These are phyloP conservation scores for Drosophila micromelanica DNA, from an alignment of 1,140 invertebrate genomes.

Conservation along the genomic window DNA sequence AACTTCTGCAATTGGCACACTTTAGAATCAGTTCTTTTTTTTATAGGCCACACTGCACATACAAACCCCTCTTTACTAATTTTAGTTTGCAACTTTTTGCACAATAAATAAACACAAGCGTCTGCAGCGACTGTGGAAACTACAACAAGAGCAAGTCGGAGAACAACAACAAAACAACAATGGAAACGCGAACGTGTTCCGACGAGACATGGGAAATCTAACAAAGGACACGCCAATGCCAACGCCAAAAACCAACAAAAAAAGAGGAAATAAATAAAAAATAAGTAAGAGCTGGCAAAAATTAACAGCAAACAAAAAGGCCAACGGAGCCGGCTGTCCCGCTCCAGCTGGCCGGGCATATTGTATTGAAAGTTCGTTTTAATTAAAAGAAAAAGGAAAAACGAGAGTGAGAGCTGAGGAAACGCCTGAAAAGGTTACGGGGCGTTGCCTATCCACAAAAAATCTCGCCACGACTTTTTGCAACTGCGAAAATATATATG, in stretches of 20 bases:
- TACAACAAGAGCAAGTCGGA: slow-evolving; percentile 30
- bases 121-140: slow-evolving; percentile 53
- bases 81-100: slow-evolving; percentile 59
- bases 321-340: slow-evolving; percentile 41
- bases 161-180: slow-evolving; percentile 15
- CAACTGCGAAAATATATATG: slow-evolving; percentile 57
- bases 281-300: slow-evolving; percentile 38
- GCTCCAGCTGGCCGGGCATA: slow-evolving; percentile 56
- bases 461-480: slow-evolving; percentile 41
- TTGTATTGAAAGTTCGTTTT: slow-evolving; percentile 81
- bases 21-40: slow-evolving; percentile 29
- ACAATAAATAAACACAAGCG: slow-evolving; percentile 68
- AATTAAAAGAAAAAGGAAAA: slow-evolving; percentile 74
- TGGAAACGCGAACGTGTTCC: slow-evolving; percentile 44
- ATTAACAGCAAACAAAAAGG: slow-evolving; percentile 76
- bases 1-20: slow-evolving; percentile 72
- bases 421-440: slow-evolving; percentile 54
- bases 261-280: slow-evolving; percentile 33
- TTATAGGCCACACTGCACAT: slow-evolving; percentile 46
- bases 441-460: slow-evolving; percentile 42
- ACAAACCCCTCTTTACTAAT: slow-evolving; percentile 50
- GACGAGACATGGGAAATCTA: slow-evolving; percentile 75
- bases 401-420: slow-evolving; percentile 4
- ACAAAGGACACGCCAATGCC: slow-evolving; percentile 61
- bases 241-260: slow-evolving; percentile 42